phyloP scores from a whole-genome alignment of 2,113 vertebrate species.

The Haemorhous mexicanus region DNA sequence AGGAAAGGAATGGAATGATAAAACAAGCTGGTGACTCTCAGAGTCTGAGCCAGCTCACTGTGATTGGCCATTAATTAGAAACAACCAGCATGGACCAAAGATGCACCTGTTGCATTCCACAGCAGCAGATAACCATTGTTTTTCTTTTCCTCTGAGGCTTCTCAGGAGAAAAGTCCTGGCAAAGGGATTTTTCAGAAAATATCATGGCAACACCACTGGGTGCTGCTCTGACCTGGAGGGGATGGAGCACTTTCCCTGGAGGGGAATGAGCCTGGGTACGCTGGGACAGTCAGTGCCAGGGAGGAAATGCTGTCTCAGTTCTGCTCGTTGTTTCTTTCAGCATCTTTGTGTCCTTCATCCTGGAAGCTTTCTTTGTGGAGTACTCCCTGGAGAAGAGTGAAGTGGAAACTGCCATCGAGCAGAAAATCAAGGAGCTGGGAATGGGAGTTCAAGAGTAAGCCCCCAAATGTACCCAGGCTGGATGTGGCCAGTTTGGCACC shows the following conservation, averaged over 20 bases:
- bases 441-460: slow-evolving; percentile 85
- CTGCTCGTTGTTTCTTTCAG: slow-evolving; percentile 52
- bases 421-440: slow-evolving; percentile 89
- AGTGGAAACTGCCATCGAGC: slow-evolving; percentile 90
- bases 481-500: background rate
- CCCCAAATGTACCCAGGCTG: background rate
- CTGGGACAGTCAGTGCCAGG: background rate
- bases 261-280: background rate
- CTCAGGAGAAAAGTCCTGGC: no score
- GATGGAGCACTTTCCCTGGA: background rate
- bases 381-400: slow-evolving; percentile 89
- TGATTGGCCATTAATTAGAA: no score
- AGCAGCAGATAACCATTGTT: no score
- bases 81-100: no score
- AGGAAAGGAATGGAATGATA: no score
- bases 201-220: background rate
- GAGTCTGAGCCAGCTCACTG: no score
- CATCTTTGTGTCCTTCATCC: slow-evolving; percentile 92
- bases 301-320: background rate
- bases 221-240: background rate
- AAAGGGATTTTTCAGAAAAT: no score
- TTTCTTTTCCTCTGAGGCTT: no score
- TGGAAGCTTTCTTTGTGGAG: slow-evolving; percentile 94
- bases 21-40: no score
- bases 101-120: no score